Percentiles rank a stretch among this genome's conserved stretches.
phyloP scores from a whole-genome alignment of 2,797 vertebrate species.

The Buceros bicornis region DNA sequence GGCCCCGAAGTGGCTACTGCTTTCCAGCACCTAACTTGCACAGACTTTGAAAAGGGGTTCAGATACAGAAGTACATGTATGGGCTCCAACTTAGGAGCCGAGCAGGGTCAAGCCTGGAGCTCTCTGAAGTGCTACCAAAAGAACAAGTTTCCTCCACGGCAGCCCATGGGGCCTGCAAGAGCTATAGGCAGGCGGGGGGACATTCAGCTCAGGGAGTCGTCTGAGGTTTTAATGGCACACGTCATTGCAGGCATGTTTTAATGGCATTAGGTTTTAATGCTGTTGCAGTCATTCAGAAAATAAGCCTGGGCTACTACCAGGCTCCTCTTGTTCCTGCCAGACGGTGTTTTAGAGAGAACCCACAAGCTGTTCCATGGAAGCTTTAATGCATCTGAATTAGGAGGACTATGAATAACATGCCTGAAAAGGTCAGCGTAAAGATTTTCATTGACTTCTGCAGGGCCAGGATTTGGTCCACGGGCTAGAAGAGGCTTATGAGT shows the following conservation, averaged over 20 bases:
- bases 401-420: slow-evolving; percentile 4
- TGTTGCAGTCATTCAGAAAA: slow-evolving; percentile 61
- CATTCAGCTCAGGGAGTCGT: background rate
- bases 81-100: background rate
- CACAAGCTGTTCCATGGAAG: slow-evolving; percentile 48
- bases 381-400: slow-evolving; percentile 60
- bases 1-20: accelerated
- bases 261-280: slow-evolving; percentile 66
- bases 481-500: background rate
- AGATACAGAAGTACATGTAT: background rate
- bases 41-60: background rate
- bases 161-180: background rate
- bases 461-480: background rate
- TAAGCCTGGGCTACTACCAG: slow-evolving; percentile 27
- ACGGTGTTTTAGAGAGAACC: slow-evolving; percentile 37
- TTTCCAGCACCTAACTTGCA: background rate
- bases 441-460: slow-evolving; percentile 57
- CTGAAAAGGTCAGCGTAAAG: slow-evolving; percentile 9
- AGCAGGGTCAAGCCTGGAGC: accelerated
- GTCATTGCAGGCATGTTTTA: slow-evolving; percentile 52
- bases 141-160: background rate
- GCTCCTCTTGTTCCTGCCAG: slow-evolving; percentile 45
- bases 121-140: background rate
- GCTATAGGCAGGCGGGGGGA: background rate
- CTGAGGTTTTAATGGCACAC: slow-evolving; percentile 30